phyloP scores from a whole-genome alignment of 2,113 vertebrate species.

The Seriola quinqueradiata region DNA sequence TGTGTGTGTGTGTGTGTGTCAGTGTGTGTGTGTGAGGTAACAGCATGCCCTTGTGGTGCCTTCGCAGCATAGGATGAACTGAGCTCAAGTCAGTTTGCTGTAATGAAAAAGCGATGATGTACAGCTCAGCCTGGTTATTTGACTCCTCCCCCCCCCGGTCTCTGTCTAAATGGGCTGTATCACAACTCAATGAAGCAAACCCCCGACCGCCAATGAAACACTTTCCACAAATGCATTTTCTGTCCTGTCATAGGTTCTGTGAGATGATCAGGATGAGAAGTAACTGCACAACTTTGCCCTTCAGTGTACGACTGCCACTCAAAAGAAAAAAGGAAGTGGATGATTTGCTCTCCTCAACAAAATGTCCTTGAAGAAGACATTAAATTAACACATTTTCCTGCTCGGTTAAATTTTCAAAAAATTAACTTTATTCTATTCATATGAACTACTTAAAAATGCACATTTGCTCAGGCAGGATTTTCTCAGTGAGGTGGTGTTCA shows the following conservation, averaged over 20 bases:
- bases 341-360: background rate
- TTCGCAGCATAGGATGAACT: constrained; percentile 39
- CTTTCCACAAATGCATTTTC: background rate
- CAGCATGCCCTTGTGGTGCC: constrained; percentile 59
- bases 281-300: constrained; percentile 20
- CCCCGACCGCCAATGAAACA: constrained; percentile 26
- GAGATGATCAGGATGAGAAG: constrained; percentile 31
- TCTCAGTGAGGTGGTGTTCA: constrained; percentile 7
- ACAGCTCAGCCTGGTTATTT: constrained; percentile 45
- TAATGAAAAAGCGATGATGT: constrained; percentile 73
- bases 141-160: constrained; percentile 26
- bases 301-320: background rate
- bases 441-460: background rate
- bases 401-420: background rate
- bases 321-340: background rate
- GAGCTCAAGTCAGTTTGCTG: constrained; percentile 27
- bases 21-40: constrained; percentile 24
- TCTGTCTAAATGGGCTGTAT: constrained; percentile 37
- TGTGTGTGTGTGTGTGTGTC: constrained; percentile 6
- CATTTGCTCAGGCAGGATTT: constrained; percentile 14
- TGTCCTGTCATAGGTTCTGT: background rate
- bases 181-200: constrained; percentile 34
- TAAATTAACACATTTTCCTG: background rate
- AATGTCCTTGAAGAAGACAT: constrained; percentile 2
- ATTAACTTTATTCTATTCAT: background rate